phyloP scores from a whole-genome alignment of 2,888 invertebrate genomes.

The Eupeodes luniger region DNA sequence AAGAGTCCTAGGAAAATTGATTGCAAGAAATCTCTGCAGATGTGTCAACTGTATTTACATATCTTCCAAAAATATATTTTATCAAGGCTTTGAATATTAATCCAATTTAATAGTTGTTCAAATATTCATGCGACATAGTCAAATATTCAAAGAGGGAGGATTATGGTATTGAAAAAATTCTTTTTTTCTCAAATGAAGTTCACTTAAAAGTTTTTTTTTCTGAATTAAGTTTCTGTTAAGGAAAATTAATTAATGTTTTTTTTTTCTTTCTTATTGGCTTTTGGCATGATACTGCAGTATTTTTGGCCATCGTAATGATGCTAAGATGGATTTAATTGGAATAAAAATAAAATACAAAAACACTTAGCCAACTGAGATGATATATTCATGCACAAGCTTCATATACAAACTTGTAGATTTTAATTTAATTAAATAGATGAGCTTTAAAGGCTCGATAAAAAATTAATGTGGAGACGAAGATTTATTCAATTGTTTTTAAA shows the following conservation, averaged over 20 bases:
- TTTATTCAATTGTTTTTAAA: too few relatives aligned
- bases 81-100: constrained; percentile 9
- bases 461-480: too few relatives aligned
- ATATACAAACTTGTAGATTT: constrained; percentile 6
- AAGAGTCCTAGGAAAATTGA: constrained; percentile 12
- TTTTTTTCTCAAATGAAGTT: not conserved
- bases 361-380: not conserved
- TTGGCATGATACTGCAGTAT: not conserved
- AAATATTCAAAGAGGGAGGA: too few relatives aligned
- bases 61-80: constrained; percentile 13
- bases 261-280: not conserved
- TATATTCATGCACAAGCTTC: too few relatives aligned
- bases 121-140: constrained; percentile 10
- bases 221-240: not conserved
- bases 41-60: not conserved
- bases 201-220: not conserved
- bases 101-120: constrained; percentile 14
- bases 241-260: constrained; percentile 2
- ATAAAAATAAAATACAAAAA: constrained; percentile 23
- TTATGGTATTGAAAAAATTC: not conserved
- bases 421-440: constrained; percentile 14
- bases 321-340: constrained; percentile 41
- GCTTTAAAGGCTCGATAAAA: too few relatives aligned
- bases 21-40: constrained; percentile 23
- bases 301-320: not conserved